Evolutionary conservation across 2,888 invertebrate genomes (phyloP), one percentile per base, ranked within the genome.

Genomic region (Miltochrista miniata): DNA sequence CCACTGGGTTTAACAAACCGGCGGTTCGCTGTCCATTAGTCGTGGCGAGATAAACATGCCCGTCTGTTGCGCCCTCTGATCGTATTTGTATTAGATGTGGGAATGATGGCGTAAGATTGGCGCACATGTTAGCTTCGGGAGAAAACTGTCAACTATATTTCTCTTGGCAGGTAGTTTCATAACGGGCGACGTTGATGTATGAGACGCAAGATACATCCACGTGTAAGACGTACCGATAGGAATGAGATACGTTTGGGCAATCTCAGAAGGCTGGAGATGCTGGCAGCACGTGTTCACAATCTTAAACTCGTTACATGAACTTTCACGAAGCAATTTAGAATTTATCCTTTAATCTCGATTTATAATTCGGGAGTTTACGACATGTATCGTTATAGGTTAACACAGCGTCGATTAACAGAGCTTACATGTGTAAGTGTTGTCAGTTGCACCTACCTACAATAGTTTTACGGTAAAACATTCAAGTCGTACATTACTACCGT

Each of bases 231-330:
- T 68, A 60, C 64, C 69, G 64, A 64, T 72, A 68, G 70, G 18
- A 72, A 73, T 71, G 74, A 70, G 78, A 74, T 72, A 81, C 78
- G 76, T 83, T 84, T 76, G 73, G 76, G 80, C 81, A 84, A 83
- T 81, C 80, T 83, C 72, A 61, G 66, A 60, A 70, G 70, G 51
- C 61, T 63, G 68, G 72, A 79, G 78, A 74, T 70, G 72, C 61
- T 57, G 74, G 78, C 73, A 70, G 82, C 88, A 86, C 83, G 83
- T 87, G 87, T 76, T 76, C 74, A 79, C 84, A 80, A 89, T 89
- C 83, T 83, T 84, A 84, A 85, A 78, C 85, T 87, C 86, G 86
- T 90, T 88, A 87, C 73, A 68, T 56, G 72, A 78, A 79, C 78
- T 74, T 81, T 79, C 72, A 72, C 65, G 68, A 74, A 76, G 81